phyloP scores from a whole-genome alignment of 2,888 invertebrate species.

The Drosophila mimetica region DNA sequence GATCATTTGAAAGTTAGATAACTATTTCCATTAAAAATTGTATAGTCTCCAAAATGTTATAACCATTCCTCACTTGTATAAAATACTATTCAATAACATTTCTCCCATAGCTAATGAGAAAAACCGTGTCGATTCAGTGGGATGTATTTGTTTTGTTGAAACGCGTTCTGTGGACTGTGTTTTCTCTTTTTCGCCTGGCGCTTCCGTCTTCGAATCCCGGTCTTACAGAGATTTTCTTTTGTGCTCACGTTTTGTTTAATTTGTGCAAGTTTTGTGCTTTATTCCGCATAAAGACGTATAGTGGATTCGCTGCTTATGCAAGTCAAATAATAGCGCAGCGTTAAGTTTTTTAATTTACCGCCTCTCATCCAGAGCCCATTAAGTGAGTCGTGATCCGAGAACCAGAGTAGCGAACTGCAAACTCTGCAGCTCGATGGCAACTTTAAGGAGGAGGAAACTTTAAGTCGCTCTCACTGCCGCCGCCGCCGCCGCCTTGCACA shows the following conservation, averaged over 20 bases:
- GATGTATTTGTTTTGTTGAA: conserved; percentile 1
- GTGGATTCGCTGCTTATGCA: conserved; percentile 57
- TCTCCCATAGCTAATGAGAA: conserved; percentile 14
- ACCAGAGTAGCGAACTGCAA: not conserved
- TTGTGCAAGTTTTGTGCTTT: conserved; percentile 53
- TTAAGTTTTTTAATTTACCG: conserved; percentile 72
- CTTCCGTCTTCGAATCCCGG: conserved; percentile 19
- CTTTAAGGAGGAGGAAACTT: conserved; percentile 32
- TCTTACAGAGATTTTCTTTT: conserved; percentile 58
- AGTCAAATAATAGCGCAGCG: conserved; percentile 70
- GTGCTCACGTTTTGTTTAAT: conserved; percentile 63
- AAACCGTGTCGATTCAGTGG: conserved; percentile 14
- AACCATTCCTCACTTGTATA: too few relatives aligned
- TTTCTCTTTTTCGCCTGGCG: conserved; percentile 1
- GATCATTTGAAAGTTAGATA: too few relatives aligned
- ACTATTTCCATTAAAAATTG: too few relatives aligned
- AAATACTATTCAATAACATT: too few relatives aligned
- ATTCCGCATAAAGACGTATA: conserved; percentile 29
- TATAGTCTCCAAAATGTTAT: too few relatives aligned
- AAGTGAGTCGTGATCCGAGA: conserved; percentile 36
- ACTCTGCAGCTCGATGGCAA: conserved; percentile 1
- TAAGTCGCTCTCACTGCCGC: conserved; percentile 16
- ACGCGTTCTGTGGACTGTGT: conserved; percentile 33
- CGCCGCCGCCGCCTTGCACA: conserved; percentile 46
- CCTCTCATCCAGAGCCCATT: conserved; percentile 28